These are phyloP conservation scores for Melitaea athalia DNA, from an alignment of 2,888 invertebrate genomes.

Conservation along the genomic window DNA sequence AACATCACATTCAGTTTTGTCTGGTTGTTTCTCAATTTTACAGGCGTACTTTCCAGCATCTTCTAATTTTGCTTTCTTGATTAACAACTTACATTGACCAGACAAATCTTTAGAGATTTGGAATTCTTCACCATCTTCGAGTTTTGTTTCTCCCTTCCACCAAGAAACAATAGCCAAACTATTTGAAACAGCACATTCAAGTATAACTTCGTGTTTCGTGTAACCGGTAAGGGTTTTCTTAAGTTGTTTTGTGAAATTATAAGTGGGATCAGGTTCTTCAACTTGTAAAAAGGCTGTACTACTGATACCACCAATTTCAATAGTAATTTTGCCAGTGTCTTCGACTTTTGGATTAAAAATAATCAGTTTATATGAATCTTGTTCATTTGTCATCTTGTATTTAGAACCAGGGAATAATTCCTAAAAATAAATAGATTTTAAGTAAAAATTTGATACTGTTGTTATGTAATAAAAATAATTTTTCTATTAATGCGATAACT, in stretches of 20 bases:
- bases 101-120: conserved; percentile 96
- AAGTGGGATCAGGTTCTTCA: conserved; percentile 97
- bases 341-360: conserved; percentile 96
- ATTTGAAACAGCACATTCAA: conserved; percentile 97
- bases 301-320: conserved; percentile 95
- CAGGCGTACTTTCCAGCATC: conserved; percentile 96
- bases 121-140: conserved; percentile 92
- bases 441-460: neutral
- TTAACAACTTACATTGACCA: conserved; percentile 93
- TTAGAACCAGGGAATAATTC: conserved; percentile 98
- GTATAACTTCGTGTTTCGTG: conserved; percentile 92
- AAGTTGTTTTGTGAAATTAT: conserved; percentile 94
- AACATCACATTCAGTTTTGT: conserved; percentile 91
- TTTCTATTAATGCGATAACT: conserved; percentile 64
- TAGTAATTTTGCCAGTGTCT: conserved; percentile 97
- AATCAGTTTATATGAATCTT: conserved; percentile 94
- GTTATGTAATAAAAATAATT: neutral
- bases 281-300: conserved; percentile 96
- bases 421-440: conserved; percentile 67
- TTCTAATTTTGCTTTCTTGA: conserved; percentile 90
- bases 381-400: conserved; percentile 97
- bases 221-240: conserved; percentile 95
- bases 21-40: conserved; percentile 93
- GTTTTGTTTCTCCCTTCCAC: conserved; percentile 91
- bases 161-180: conserved; percentile 97